These are phyloP conservation scores for Mormyrus iriodes DNA, from an alignment of 2,113 vertebrate species.

Conservation along the genomic window DNA sequence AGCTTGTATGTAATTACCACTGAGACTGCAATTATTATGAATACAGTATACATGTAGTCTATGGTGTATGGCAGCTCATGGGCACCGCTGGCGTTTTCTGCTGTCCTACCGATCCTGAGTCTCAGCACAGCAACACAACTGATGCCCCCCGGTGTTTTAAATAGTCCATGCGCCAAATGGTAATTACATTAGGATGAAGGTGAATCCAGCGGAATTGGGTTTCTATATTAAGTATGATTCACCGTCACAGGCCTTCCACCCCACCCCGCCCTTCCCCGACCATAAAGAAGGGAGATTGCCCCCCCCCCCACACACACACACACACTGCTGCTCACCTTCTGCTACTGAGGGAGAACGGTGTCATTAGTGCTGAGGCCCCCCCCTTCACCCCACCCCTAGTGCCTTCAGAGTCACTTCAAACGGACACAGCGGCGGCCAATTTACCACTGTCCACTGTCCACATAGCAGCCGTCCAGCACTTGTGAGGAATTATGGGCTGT, in stretches of 20 bases:
- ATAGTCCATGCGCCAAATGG: constrained; percentile 34
- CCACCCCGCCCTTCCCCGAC: constrained; percentile 7
- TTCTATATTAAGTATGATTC: constrained; percentile 57
- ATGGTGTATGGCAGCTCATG: neutral
- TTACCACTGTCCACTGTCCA: neutral
- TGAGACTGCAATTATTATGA: neutral
- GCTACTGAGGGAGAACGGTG: constrained; percentile 37
- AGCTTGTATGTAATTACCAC: neutral
- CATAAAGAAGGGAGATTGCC: constrained; percentile 50
- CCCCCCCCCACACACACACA: constrained; percentile 34
- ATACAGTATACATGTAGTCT: neutral
- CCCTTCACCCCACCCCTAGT: neutral
- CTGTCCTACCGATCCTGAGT: neutral
- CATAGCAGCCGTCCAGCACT: constrained; percentile 2
- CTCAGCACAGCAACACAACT: constrained; percentile 6
- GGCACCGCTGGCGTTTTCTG: neutral
- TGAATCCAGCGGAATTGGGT: constrained; percentile 54
- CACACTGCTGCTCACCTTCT: constrained; percentile 35
- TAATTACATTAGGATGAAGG: constrained; percentile 48
- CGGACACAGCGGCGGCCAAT: constrained; percentile 20
- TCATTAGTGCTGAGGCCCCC: constrained; percentile 37
- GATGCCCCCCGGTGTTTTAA: constrained; percentile 25
- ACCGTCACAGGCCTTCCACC: constrained; percentile 46
- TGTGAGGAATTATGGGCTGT: constrained; percentile 6
- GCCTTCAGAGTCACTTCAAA: constrained; percentile 33